Evolutionary conservation across 2,797 vertebrate species (phyloP), one percentile per base, ranked within the genome.

Genomic region (Tokudaia tokunoshimensis): DNA sequence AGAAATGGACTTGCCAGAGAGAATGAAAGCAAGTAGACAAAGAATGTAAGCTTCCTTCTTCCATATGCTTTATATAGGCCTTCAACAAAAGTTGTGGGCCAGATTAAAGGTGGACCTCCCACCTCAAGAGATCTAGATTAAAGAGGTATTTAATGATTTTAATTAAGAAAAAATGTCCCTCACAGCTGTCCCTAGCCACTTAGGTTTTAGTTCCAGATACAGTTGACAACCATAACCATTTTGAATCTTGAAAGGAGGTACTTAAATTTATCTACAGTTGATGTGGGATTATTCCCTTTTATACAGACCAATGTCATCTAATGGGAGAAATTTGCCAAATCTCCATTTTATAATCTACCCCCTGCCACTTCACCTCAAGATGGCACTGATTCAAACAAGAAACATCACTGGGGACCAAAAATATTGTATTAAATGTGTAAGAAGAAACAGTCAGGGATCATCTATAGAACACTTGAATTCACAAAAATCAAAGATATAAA

Each of bases 191-290:
- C 31, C 31, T 50, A 52, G 44, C 31, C 44, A 86, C 63, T n/a
- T 52, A n/a, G 12, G 12, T 86, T 85, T 86, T 70, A n/a, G 63
- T 52, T 86, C 63, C 12, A 70, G 44, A n/a, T 70, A 11, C 24
- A 70, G 31, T 24, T 24, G 44, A 26, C 12, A 86, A 52, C 29
- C 44, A 67, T 83, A 83, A 83, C 55, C 37, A 65, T 89, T 94
- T 92, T 81, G 67, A 93, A 90, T 91, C 24, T 75, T 94, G 89
- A 80, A 95, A 94, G 61, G 11, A 89, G 75, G 34, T 41, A 88
- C 79, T 92, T 86, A n/a, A 75, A 94, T 63, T 91, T 89, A 65
- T 93, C 26, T 47, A 72, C 15, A 65, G 20, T 67, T 92, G 78
- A 79, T 83, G 17, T 72, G 26, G 29, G 19, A 90, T 94, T 92